These are phyloP conservation scores for Alloscopus bannaensis DNA, from an alignment of 2,888 invertebrate genomes.

Conservation along the genomic window DNA sequence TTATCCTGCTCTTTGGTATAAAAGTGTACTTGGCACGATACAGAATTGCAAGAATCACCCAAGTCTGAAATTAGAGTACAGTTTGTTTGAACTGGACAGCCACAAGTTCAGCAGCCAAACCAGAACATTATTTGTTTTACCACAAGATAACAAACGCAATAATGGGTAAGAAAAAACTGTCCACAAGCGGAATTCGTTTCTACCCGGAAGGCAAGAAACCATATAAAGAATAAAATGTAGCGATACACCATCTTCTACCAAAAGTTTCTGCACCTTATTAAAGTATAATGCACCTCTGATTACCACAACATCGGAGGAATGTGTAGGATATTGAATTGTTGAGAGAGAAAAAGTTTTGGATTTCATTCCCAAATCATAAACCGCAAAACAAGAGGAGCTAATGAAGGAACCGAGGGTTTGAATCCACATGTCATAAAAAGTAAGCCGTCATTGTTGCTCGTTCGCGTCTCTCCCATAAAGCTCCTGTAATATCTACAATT, in stretches of 20 bases:
- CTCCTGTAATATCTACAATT: not conserved
- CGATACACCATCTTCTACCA: too few species aligned
- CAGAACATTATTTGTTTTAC: not conserved
- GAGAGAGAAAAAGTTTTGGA: constrained; percentile 43
- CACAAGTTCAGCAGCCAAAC: constrained; percentile 62
- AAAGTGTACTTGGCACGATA: too few species aligned
- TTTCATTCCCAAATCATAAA: constrained; percentile 57
- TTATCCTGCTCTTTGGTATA: too few species aligned
- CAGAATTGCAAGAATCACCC: too few species aligned
- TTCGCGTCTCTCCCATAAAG: too few species aligned
- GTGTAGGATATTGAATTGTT: constrained; percentile 28
- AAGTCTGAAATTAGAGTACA: too few species aligned
- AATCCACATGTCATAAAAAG: constrained; percentile 53
- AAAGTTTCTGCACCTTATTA: too few species aligned
- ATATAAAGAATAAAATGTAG: too few species aligned
- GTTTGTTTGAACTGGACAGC: constrained; percentile 52
- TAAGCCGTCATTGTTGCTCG: constrained; percentile 60
- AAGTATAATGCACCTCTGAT: not conserved
- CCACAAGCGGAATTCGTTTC: too few species aligned
- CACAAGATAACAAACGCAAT: too few species aligned
- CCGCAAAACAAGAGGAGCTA: constrained; percentile 62
- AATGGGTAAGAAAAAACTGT: too few species aligned
- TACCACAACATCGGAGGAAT: not conserved
- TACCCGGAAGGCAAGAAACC: too few species aligned
- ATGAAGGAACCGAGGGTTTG: constrained; percentile 46